phyloP scores from a whole-genome alignment of 64 coral and sea anemone genomes.

The Pachyseris speciosa region DNA sequence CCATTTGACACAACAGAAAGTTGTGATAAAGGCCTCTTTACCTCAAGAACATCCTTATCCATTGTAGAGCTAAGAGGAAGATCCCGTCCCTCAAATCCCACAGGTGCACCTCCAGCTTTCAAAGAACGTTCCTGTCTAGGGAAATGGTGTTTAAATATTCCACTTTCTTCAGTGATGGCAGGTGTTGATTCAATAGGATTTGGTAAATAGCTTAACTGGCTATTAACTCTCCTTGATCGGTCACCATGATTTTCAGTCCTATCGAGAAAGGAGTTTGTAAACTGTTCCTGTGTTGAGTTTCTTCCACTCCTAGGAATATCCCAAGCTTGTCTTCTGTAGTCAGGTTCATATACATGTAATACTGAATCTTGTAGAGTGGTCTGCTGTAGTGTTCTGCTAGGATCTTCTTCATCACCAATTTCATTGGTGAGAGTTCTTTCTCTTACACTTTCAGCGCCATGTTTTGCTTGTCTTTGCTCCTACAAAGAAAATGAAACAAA shows the following conservation, averaged over 20 bases:
- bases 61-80: constrained; percentile 9
- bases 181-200: not conserved
- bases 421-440: not conserved
- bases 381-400: not conserved
- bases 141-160: not conserved
- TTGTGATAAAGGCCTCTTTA: constrained; percentile 28
- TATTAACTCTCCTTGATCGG: not conserved
- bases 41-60: not conserved
- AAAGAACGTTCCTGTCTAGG: not conserved
- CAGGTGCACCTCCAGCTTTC: not conserved
- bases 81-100: not conserved
- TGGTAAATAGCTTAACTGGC: not conserved
- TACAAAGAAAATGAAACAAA: not conserved
- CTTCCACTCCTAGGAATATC: not conserved
- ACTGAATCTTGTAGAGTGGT: not conserved
- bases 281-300: not conserved
- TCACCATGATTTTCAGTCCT: constrained; percentile 23
- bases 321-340: not conserved
- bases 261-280: not conserved
- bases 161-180: not conserved
- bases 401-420: not conserved
- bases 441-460: not conserved
- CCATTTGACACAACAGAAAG: constrained; percentile 17
- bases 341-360: not conserved
- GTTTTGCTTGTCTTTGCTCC: not conserved